Evolutionary conservation across 2,888 invertebrate species (phyloP).

Genomic region (Trileptium ribeirensis): DNA sequence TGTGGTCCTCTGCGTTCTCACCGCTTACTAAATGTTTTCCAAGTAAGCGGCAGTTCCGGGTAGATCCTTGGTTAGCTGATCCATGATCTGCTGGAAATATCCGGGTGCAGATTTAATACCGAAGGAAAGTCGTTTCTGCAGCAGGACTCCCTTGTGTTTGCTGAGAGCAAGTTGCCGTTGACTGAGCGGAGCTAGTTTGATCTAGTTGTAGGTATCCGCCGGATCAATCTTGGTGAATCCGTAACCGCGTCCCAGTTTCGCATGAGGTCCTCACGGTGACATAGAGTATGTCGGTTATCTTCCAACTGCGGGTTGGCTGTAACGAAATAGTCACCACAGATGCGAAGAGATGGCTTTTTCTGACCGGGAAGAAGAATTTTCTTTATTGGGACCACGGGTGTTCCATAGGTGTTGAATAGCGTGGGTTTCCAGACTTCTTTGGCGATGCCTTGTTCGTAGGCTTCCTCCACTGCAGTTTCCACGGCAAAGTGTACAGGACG

Average conservation of each 20-base stretch:
- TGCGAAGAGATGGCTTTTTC: neutral
- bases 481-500: no score
- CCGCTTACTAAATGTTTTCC: conserved; percentile 35
- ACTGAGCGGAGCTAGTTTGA: neutral
- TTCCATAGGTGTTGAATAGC: conserved; percentile 14
- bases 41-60: conserved; percentile 31
- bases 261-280: neutral
- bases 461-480: no score
- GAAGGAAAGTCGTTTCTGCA: neutral
- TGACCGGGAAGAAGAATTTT: neutral
- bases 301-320: conserved; percentile 4
- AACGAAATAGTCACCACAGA: neutral
- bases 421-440: no score
- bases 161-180: neutral
- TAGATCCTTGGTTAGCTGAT: conserved; percentile 37
- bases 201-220: neutral
- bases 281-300: neutral
- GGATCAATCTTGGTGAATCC: neutral
- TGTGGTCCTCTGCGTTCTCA: neutral
- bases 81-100: conserved; percentile 31
- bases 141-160: neutral
- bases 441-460: no score
- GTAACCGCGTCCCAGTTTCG: neutral
- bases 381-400: neutral
- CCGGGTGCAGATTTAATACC: neutral